Percentiles rank a stretch among this genome's conserved stretches.
These are phyloP conservation scores for Pogonocichla stellata DNA, from an alignment of 2,113 vertebrate species.

Conservation along the genomic window DNA sequence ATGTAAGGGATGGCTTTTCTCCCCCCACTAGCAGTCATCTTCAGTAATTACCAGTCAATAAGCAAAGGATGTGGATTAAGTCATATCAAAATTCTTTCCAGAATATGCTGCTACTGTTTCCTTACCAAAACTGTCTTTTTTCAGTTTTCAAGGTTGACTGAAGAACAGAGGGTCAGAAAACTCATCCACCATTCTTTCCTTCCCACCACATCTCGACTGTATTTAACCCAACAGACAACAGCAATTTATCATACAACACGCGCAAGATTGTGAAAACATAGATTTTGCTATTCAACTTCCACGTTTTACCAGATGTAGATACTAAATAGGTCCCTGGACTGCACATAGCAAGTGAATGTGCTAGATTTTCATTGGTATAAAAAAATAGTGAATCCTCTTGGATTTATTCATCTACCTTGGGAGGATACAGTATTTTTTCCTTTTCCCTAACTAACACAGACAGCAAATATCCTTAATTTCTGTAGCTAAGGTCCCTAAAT, in stretches of 20 bases:
- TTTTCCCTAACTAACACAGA: neutral
- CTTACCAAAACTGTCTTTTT: neutral
- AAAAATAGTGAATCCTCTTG: neutral
- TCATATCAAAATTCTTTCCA: neutral
- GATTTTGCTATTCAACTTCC: neutral
- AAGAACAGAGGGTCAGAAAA: neutral
- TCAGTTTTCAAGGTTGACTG: neutral
- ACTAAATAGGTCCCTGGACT: neutral
- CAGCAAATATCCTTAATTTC: neutral
- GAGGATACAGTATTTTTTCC: neutral
- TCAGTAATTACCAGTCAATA: neutral
- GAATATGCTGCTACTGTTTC: neutral
- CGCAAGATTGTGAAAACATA: accelerated
- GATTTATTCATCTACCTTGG: neutral
- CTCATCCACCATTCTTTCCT: neutral
- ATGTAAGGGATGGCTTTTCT: neutral
- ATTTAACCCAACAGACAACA: neutral
- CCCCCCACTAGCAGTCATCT: neutral
- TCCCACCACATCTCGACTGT: neutral
- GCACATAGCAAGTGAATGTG: neutral
- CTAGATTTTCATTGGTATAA: neutral
- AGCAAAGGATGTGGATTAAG: neutral
- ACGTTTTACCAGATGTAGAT: neutral
- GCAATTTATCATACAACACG: neutral
- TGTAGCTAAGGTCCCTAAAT: neutral